Evolutionary conservation across 1,140 invertebrate genomes (phyloP), one percentile per base, ranked within the genome.

Genomic region (Drosophila baimaii): DNA sequence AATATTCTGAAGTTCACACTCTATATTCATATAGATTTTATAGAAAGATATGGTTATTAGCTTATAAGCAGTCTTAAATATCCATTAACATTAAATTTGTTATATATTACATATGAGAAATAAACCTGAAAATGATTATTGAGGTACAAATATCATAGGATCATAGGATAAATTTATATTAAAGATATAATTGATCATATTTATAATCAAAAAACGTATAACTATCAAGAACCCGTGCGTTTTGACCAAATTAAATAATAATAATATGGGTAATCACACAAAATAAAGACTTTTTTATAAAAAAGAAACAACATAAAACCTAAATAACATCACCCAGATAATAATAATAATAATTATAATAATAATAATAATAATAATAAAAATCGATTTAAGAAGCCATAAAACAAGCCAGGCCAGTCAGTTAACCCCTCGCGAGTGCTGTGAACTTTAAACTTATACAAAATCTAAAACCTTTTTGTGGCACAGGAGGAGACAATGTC

Each of bases 401-500:
- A 51, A 12, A 3, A 61, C 46, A 35, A 31, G 31, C 62, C 63
- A 66, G 8, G 8, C 61, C 64, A 35, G 10, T 41, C 54, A 6
- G 52, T n/a, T 2, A 35, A 31, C 4, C 39, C 23, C 0, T 49
- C 37, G 66, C 59, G 15, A 52, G 44, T 69, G 39, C 21, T 29
- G 54, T 29, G 13, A n/a, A 35, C 6, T 25, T 25, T 6, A 31
- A 31, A 54, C 49, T 39, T 13, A 52, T 35, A n/a, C 3, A 3
- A 5, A 51, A 47, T 43, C 43, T 37, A 15, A 35, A 79, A 44
- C 21, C 39, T 10, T 23, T 51, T 37, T 63, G 4, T 54, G 44
- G 21, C 39, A 89, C 57, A 79, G 70, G 57, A 79, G 66, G 61
- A 79, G 64, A 79, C 57, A 37, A 88, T 85, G 83, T 80, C 78